Percentiles rank a stretch among this genome's conserved stretches.
These are phyloP conservation scores for Eugnorisma glareosa DNA, from an alignment of 2,888 invertebrate species.

Conservation along the genomic window DNA sequence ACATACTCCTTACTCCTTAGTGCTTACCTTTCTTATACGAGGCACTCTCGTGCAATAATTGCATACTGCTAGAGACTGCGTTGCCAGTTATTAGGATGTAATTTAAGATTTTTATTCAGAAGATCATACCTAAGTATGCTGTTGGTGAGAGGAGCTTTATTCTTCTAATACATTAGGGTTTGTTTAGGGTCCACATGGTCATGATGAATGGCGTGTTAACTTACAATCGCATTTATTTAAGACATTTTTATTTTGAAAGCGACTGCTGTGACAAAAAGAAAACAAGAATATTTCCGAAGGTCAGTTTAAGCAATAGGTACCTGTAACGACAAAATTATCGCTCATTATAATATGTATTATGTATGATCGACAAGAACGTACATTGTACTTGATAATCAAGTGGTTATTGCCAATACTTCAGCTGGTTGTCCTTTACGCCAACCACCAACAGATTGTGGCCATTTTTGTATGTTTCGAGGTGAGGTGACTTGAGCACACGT, in stretches of 20 bases:
- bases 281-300: neutral
- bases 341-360: neutral
- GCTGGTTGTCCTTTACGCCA: conserved; percentile 30
- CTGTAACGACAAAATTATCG: neutral
- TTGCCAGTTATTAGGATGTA: neutral
- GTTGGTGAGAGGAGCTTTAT: neutral
- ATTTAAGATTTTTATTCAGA: neutral
- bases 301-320: neutral
- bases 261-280: neutral
- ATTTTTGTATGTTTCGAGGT: conserved; percentile 51
- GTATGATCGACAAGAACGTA: neutral
- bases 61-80: neutral
- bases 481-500: neutral
- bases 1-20: too few relatives aligned
- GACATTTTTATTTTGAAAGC: neutral
- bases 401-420: conserved; percentile 29
- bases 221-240: neutral
- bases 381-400: conserved; percentile 6
- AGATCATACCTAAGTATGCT: neutral
- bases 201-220: neutral
- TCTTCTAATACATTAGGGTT: neutral
- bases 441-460: conserved; percentile 19
- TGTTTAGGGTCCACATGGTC: neutral
- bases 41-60: neutral
- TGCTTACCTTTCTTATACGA: neutral